Conservation (phyloP, 30 jellyfish, hydroid and myxozoan species). For the Aurelia sp. region DNA sequence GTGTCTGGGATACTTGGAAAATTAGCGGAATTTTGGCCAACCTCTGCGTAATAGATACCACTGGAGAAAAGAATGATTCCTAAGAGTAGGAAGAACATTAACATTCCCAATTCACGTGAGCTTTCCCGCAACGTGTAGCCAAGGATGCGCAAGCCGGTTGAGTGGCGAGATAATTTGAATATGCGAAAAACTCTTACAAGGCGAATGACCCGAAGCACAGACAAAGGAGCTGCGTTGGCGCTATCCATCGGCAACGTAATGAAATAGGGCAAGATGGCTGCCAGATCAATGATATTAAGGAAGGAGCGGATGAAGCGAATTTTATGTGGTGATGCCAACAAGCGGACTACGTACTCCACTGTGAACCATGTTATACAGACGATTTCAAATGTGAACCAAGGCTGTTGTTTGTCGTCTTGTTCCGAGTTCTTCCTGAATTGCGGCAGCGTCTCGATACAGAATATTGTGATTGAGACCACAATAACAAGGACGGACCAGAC, state of each 20-base stretch:
- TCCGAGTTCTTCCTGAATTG: slow-evolving; percentile 9
- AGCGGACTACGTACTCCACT: slow-evolving; percentile 79
- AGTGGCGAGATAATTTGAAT: slow-evolving; percentile 94
- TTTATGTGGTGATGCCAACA: slow-evolving; percentile 83
- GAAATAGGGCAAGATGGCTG: slow-evolving; percentile 94
- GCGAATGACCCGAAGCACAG: slow-evolving; percentile 92
- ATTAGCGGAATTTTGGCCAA: slow-evolving; percentile 68
- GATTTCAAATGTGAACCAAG: slow-evolving; percentile 90
- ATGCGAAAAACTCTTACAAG: slow-evolving; percentile 95
- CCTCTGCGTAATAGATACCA: slow-evolving; percentile 95
- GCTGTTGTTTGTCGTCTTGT: slow-evolving; percentile 57
- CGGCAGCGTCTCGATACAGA: slow-evolving; percentile 96
- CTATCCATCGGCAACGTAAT: slow-evolving; percentile 87
- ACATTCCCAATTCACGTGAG: slow-evolving; percentile 90
- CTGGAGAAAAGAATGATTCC: slow-evolving; percentile 95
- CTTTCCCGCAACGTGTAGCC: slow-evolving; percentile 96
- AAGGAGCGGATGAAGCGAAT: slow-evolving; percentile 78
- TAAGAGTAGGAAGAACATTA: slow-evolving; percentile 80
- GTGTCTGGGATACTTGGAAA: slow-evolving; percentile 88
- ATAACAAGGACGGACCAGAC: slow-evolving; percentile 92
- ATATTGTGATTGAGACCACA: slow-evolving; percentile 77
- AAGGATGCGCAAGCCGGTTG: slow-evolving; percentile 93
- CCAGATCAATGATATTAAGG: slow-evolving; percentile 83
- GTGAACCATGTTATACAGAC: slow-evolving; percentile 94
- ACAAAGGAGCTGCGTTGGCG: slow-evolving; percentile 88